phyloP scores from a whole-genome alignment of 2,888 invertebrate species.

The Entomobrya multifasciata region DNA sequence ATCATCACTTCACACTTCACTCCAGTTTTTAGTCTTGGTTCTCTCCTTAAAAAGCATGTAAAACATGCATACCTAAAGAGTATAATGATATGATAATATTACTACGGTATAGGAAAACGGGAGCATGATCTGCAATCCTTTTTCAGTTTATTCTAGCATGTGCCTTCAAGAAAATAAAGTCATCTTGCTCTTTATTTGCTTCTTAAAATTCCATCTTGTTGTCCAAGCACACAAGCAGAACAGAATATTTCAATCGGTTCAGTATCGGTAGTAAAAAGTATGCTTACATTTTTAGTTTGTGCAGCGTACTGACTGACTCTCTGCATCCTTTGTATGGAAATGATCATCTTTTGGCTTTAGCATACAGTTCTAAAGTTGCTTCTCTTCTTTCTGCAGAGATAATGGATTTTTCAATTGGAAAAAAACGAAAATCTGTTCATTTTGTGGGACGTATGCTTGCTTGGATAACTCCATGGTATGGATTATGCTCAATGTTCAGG shows the following conservation, averaged over 20 bases:
- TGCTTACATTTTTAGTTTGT: background rate
- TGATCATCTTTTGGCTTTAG: background rate
- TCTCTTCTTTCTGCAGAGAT: background rate
- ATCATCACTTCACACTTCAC: too few relatives aligned
- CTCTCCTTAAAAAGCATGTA: background rate
- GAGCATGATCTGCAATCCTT: background rate
- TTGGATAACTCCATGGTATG: background rate
- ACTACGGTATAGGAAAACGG: background rate
- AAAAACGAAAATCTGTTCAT: conserved; percentile 15
- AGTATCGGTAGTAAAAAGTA: background rate
- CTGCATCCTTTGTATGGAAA: background rate
- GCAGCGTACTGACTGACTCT: background rate
- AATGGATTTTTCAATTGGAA: conserved; percentile 30
- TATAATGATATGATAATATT: background rate
- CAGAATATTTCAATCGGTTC: background rate
- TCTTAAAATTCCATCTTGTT: conserved; percentile 10
- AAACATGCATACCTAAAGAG: background rate
- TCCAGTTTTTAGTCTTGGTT: conserved; percentile 15
- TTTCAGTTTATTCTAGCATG: background rate
- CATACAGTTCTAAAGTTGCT: background rate
- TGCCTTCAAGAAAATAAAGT: conserved; percentile 22
- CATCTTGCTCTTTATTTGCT: conserved; percentile 1
- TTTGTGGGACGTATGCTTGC: background rate
- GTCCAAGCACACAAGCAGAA: background rate
- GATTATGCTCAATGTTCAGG: background rate